phyloP scores from a whole-genome alignment of 2,888 invertebrate species.

The Homarus gammarus region DNA sequence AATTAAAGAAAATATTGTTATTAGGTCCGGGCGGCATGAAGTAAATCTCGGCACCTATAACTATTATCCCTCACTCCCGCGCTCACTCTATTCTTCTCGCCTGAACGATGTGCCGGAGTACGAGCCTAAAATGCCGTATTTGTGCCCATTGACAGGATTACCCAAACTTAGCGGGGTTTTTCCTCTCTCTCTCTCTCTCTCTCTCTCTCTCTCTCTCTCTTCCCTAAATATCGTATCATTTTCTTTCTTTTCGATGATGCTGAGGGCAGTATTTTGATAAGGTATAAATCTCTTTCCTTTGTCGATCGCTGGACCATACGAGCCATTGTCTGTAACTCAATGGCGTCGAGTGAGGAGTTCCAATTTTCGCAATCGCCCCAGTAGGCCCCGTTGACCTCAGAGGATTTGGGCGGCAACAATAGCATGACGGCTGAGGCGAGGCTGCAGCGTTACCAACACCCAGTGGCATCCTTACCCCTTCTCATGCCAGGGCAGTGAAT shows the following conservation, averaged over 20 bases:
- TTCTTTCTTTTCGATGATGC: not conserved
- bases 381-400: not conserved
- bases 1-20: not conserved
- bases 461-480: not conserved
- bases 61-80: not conserved
- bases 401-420: not conserved
- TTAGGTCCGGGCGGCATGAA: not conserved
- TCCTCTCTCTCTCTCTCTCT: too few relatives aligned
- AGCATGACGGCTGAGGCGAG: not conserved
- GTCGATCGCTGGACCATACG: not conserved
- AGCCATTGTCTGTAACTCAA: not conserved
- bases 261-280: not conserved
- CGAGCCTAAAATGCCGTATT: not conserved
- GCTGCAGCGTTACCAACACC: not conserved
- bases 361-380: not conserved
- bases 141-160: not conserved
- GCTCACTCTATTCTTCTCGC: not conserved
- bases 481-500: too few relatives aligned
- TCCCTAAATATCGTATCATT: too few relatives aligned
- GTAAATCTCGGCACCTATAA: not conserved
- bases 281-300: not conserved
- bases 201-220: not conserved
- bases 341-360: not conserved
- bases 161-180: not conserved
- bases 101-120: not conserved